Conservation (phyloP, 2,113 vertebrate species). For the Chrysemys picta region DNA sequence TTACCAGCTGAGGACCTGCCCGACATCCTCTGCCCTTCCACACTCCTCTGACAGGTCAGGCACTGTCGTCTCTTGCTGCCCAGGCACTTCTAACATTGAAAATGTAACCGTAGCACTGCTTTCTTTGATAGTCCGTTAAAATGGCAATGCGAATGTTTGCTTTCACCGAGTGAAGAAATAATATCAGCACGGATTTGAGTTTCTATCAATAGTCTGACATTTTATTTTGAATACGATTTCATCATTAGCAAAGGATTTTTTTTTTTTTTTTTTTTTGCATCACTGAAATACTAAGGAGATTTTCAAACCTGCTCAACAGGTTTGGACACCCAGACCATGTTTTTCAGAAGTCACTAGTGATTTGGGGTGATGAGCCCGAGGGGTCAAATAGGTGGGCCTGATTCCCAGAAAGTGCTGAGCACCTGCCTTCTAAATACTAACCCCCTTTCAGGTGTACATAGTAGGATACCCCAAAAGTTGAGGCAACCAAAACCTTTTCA, state of each 20-base stretch:
- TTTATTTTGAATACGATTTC: fast-evolving
- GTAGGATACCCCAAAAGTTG: background rate
- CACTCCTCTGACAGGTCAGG: background rate
- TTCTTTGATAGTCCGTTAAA: background rate
- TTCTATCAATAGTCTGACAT: background rate
- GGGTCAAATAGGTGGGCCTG: background rate
- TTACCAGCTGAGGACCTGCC: background rate
- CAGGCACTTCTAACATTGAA: background rate
- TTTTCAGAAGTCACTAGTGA: background rate
- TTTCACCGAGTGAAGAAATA: background rate
- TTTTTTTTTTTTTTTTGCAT: background rate
- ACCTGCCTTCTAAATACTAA: background rate
- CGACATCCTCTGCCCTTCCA: background rate
- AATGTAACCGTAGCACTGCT: background rate
- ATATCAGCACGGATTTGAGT: background rate
- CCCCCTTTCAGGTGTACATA: background rate
- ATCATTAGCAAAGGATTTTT: background rate
- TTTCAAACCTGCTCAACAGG: background rate
- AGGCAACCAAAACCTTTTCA: background rate
- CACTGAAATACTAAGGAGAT: background rate
- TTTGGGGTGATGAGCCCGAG: background rate
- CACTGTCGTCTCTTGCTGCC: background rate
- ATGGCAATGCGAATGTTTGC: background rate
- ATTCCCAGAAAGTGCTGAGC: background rate
- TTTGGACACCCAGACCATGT: background rate